Evolutionary conservation across 2,113 vertebrate species (phyloP).

Genomic region (Myotis yumanensis): DNA sequence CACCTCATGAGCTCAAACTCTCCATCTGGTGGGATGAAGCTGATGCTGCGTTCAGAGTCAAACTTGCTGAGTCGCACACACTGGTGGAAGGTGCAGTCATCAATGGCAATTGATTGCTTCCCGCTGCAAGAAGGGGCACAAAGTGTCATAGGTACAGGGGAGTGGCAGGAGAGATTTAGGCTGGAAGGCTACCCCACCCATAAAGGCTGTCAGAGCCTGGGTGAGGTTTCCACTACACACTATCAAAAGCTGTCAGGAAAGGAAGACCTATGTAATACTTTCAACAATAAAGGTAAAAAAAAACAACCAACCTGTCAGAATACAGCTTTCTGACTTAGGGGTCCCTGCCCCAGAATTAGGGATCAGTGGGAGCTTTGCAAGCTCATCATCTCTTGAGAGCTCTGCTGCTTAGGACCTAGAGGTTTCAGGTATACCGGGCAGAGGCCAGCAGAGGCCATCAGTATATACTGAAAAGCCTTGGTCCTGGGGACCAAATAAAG

Average conservation of each 20-base stretch:
- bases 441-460: not conserved
- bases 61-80: constrained; percentile 99
- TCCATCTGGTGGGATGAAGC: constrained; percentile 99
- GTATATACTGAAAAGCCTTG: not conserved
- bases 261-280: too few relatives aligned
- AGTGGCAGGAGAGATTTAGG: not conserved
- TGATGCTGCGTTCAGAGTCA: constrained; percentile 99
- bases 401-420: not conserved
- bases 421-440: not conserved
- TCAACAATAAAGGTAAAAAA: too few relatives aligned
- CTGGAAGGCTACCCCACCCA: not conserved
- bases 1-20: constrained; percentile 99
- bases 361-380: not conserved
- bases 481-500: not conserved
- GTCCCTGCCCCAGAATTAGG: not conserved
- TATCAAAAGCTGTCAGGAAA: not conserved
- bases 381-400: not conserved
- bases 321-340: not conserved
- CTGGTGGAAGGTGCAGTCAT: constrained; percentile 99
- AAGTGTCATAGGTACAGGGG: not conserved
- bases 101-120: constrained; percentile 99
- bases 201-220: not conserved
- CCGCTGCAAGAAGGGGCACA: constrained; percentile 84
- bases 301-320: not conserved
- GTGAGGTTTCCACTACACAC: not conserved